Conservation (phyloP, 1,140 invertebrate species). For the Phymastichus coffea region DNA sequence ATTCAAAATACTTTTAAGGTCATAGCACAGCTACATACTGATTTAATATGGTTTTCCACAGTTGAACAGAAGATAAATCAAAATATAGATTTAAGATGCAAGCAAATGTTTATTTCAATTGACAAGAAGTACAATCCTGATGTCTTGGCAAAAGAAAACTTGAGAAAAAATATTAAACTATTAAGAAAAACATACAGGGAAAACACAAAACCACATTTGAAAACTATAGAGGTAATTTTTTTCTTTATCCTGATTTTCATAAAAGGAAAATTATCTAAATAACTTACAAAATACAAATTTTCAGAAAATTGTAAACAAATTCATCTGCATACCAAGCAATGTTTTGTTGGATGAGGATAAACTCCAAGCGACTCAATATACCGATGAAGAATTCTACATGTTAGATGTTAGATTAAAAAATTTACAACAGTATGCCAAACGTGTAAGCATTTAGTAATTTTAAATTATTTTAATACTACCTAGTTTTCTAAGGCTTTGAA, state of each 20-base stretch:
- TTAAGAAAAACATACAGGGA: slow-evolving; percentile 35
- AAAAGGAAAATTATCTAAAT: not conserved
- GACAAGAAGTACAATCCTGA: slow-evolving; percentile 32
- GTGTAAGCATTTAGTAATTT: too few species aligned
- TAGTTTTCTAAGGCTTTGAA: too few species aligned
- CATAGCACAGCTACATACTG: too few species aligned
- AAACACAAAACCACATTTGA: slow-evolving; percentile 31
- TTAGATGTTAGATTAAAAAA: slow-evolving; percentile 33
- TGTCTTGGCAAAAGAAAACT: slow-evolving; percentile 7
- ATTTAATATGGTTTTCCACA: slow-evolving; percentile 29
- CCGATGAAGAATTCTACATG: slow-evolving; percentile 33
- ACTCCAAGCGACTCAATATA: slow-evolving; percentile 41
- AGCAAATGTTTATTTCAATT: slow-evolving; percentile 35
- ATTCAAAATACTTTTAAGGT: too few species aligned
- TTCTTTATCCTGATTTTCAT: not conserved
- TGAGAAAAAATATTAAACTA: slow-evolving; percentile 33
- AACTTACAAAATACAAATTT: not conserved
- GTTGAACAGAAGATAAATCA: slow-evolving; percentile 37
- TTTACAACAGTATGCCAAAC: slow-evolving; percentile 39
- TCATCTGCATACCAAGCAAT: slow-evolving; percentile 39
- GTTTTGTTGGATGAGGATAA: slow-evolving; percentile 44
- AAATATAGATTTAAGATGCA: slow-evolving; percentile 33
- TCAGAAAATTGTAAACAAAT: slow-evolving; percentile 39
- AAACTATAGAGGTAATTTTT: slow-evolving; percentile 40
- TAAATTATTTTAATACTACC: too few species aligned